A percentile compares a stretch with the other conserved stretches of the same genome.
phyloP scores from a whole-genome alignment of 2,113 vertebrate species.

The Corydoras maculifer region DNA sequence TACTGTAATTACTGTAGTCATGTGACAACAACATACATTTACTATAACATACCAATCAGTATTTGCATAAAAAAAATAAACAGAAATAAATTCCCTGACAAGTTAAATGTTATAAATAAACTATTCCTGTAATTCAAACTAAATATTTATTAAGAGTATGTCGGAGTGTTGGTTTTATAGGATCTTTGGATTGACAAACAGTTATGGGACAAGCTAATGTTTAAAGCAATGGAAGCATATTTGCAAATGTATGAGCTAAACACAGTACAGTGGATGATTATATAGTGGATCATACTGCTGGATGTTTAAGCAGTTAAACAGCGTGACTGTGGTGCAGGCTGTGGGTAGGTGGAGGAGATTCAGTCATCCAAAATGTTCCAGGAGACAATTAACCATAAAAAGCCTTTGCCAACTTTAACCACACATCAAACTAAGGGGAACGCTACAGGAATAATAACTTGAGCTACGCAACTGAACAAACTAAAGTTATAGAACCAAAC shows the following conservation, averaged over 20 bases:
- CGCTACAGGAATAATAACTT: conserved; percentile 11
- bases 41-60: no score
- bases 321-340: conserved; percentile 14
- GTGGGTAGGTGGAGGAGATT: conserved; percentile 4
- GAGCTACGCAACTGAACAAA: conserved; percentile 2
- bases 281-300: conserved; percentile 8
- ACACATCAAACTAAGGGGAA: conserved; percentile 19
- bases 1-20: no score
- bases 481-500: neutral
- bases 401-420: conserved; percentile 14
- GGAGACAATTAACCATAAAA: conserved; percentile 8
- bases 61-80: no score
- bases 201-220: neutral
- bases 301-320: conserved; percentile 3
- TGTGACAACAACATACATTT: no score
- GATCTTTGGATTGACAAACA: no score
- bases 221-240: neutral
- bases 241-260: conserved; percentile 6
- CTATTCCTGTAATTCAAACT: no score
- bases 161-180: no score
- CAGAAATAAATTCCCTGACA: no score
- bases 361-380: neutral
- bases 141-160: no score
- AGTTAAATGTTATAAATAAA: no score
- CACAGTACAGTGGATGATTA: conserved; percentile 12